phyloP scores from a whole-genome alignment of 1,140 invertebrate genomes.

The Drosophila aff. region DNA sequence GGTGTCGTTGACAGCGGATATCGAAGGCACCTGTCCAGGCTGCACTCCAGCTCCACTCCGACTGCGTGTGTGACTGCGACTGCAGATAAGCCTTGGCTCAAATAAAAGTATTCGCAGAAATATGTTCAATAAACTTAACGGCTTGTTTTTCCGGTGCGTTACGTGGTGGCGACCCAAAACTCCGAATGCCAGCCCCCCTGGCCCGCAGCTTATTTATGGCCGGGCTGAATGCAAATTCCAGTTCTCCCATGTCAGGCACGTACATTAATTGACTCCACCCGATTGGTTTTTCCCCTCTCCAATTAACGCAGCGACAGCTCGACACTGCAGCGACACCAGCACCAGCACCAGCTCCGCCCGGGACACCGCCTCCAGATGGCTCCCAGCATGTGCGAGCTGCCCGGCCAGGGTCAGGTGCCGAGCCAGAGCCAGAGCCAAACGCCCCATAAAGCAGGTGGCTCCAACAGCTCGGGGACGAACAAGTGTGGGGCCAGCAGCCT shows the following conservation, averaged over 20 bases:
- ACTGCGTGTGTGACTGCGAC: not conserved
- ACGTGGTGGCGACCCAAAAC: conserved; percentile 54
- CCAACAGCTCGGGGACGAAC: conserved; percentile 53
- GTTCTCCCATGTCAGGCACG: conserved; percentile 62
- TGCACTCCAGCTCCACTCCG: conserved; percentile 1
- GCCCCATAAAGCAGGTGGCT: conserved; percentile 24
- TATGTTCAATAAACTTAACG: conserved; percentile 77
- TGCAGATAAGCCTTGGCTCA: conserved; percentile 35
- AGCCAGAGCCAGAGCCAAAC: conserved; percentile 10
- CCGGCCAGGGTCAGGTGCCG: conserved; percentile 32
- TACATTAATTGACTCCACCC: conserved; percentile 65
- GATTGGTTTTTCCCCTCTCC: conserved; percentile 39
- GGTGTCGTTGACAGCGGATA: conserved; percentile 57
- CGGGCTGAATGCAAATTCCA: conserved; percentile 55
- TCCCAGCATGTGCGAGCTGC: conserved; percentile 78
- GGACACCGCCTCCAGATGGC: conserved; percentile 65
- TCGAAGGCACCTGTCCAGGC: conserved; percentile 36
- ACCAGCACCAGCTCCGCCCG: conserved; percentile 2
- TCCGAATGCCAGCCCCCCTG: conserved; percentile 5
- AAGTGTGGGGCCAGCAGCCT: conserved; percentile 77
- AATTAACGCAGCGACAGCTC: conserved; percentile 66
- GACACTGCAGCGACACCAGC: conserved; percentile 64
- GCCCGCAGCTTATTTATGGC: conserved; percentile 10
- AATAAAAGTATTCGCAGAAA: conserved; percentile 24
- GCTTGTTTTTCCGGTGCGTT: conserved; percentile 80